These are phyloP conservation scores for Marasmarcha lunaedactyla DNA, from an alignment of 2,888 invertebrate species.

Conservation along the genomic window DNA sequence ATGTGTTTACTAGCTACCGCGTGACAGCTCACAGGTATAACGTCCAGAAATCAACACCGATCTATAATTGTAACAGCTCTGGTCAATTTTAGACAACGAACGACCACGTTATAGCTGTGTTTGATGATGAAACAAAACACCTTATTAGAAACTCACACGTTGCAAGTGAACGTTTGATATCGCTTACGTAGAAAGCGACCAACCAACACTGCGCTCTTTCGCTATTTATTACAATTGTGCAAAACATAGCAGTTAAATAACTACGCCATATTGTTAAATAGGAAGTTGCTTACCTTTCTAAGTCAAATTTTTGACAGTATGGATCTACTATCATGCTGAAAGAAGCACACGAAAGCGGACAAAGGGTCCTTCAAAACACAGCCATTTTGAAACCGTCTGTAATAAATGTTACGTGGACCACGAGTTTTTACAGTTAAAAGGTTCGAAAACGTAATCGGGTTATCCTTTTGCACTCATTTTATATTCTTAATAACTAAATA, in stretches of 20 bases:
- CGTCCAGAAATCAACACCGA: conserved; percentile 28
- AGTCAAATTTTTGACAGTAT: conserved; percentile 72
- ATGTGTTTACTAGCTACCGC: conserved; percentile 38
- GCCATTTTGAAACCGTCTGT: conserved; percentile 76
- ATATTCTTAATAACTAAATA: conserved; percentile 49
- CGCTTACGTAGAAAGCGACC: conserved; percentile 60
- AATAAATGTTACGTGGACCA: conserved; percentile 63
- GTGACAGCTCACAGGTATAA: conserved; percentile 23
- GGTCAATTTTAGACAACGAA: not conserved
- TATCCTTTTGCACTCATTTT: conserved; percentile 69
- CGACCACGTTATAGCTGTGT: not conserved
- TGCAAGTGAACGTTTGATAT: conserved; percentile 51
- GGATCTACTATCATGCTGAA: conserved; percentile 78
- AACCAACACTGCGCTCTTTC: conserved; percentile 42
- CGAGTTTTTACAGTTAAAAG: conserved; percentile 38
- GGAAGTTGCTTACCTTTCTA: conserved; percentile 70
- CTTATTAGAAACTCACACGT: conserved; percentile 62
- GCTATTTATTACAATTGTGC: conserved; percentile 15
- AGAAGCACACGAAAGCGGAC: conserved; percentile 73
- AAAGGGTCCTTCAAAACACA: conserved; percentile 78
- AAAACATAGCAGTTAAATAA: no score
- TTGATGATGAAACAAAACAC: conserved; percentile 23
- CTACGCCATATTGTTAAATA: conserved; percentile 19
- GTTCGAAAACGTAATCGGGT: conserved; percentile 30
- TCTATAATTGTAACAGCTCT: conserved; percentile 29